Conservation (phyloP, 2,113 vertebrate genomes). For the Monarcha castaneiventris region DNA sequence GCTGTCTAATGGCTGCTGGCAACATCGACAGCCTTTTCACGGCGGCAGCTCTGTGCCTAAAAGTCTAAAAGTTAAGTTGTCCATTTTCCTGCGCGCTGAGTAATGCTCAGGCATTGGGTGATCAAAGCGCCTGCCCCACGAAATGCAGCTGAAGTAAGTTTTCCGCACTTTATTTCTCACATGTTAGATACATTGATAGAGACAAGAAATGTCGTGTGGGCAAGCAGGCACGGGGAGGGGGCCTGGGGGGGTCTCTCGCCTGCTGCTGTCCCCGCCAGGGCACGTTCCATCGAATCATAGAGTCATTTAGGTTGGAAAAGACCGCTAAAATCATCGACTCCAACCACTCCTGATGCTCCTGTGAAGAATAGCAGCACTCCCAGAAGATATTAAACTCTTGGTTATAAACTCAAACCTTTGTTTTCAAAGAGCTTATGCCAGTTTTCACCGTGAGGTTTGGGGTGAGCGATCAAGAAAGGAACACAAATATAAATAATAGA, state of each 20-base stretch:
- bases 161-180: constrained; percentile 49
- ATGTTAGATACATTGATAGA: not conserved
- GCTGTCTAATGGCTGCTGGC: constrained; percentile 40
- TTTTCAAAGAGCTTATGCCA: not conserved
- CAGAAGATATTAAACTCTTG: not conserved
- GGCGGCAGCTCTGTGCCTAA: not conserved
- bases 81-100: not conserved
- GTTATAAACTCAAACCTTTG: not conserved
- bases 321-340: not conserved
- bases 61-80: not conserved
- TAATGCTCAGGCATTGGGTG: not conserved
- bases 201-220: not conserved
- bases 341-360: not conserved
- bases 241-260: not conserved
- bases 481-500: not conserved
- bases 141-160: constrained; percentile 56
- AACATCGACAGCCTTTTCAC: not conserved
- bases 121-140: constrained; percentile 28
- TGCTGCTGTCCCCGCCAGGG: rapidly evolving
- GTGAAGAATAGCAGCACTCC: rapidly evolving
- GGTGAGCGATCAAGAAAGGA: not conserved
- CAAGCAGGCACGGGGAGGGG: not conserved
- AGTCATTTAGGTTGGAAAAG: not conserved
- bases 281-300: rapidly evolving
- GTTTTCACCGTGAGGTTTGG: not conserved